Evolutionary conservation across 2,888 invertebrate species (phyloP).

Genomic region (Sturmia bella): DNA sequence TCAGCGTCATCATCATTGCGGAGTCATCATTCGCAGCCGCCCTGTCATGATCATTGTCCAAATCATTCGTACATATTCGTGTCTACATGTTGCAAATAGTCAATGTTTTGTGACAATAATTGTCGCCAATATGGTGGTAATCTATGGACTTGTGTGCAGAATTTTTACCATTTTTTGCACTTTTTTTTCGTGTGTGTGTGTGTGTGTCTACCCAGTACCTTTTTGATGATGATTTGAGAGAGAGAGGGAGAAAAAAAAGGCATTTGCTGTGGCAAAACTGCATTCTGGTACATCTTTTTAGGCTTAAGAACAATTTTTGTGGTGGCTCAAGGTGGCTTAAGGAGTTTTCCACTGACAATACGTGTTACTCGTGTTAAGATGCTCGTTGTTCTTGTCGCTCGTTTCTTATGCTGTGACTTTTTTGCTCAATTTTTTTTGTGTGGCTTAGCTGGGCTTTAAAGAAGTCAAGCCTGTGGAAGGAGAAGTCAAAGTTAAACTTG

Average conservation of each 20-base stretch:
- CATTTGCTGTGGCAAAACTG: slow-evolving; percentile 27
- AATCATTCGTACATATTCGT: slow-evolving; percentile 69
- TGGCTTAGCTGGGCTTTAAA: slow-evolving; percentile 32
- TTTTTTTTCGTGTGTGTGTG: slow-evolving; percentile 39
- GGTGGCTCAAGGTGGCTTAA: slow-evolving; percentile 66
- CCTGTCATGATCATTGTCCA: slow-evolving; percentile 66
- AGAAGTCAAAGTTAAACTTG: slow-evolving; percentile 68
- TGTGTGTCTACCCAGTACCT: no score
- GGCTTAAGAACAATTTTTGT: slow-evolving; percentile 43
- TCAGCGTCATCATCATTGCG: slow-evolving; percentile 28
- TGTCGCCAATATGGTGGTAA: slow-evolving; percentile 71
- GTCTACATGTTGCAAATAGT: slow-evolving; percentile 71
- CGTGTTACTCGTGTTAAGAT: slow-evolving; percentile 71
- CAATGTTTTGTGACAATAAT: slow-evolving; percentile 72
- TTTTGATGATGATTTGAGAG: slow-evolving; percentile 36
- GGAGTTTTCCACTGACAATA: slow-evolving; percentile 62
- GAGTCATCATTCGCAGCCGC: slow-evolving; percentile 54
- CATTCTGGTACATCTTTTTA: slow-evolving; percentile 51
- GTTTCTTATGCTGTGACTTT: slow-evolving; percentile 30
- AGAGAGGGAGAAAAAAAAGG: not conserved
- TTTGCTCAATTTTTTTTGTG: slow-evolving; percentile 10
- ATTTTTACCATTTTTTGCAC: slow-evolving; percentile 49
- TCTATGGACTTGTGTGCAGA: slow-evolving; percentile 64
- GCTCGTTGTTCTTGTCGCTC: slow-evolving; percentile 68
- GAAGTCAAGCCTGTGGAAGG: slow-evolving; percentile 51